A percentile compares a stretch with the other conserved stretches of the same genome.
phyloP scores from a whole-genome alignment of 2,888 invertebrate species.

The Halictus ligatus region DNA sequence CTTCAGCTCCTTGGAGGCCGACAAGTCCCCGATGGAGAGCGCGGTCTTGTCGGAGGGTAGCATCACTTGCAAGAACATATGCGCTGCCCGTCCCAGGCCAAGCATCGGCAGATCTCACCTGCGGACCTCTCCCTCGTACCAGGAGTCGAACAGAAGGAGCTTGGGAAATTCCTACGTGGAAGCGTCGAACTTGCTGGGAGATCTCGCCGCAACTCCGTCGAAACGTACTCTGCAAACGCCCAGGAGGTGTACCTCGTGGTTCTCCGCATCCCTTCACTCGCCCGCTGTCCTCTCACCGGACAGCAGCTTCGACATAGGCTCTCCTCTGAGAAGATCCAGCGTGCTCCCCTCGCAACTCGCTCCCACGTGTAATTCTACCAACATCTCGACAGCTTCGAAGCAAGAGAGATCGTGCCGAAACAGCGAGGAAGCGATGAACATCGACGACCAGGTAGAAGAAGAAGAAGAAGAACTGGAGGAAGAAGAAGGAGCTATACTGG shows the following conservation, averaged over 20 bases:
- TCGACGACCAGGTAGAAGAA: constrained; percentile 50
- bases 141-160: constrained; percentile 21
- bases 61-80: constrained; percentile 51
- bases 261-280: constrained; percentile 63
- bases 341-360: background rate
- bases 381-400: background rate
- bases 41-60: constrained; percentile 69
- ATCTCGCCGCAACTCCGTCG: background rate
- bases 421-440: constrained; percentile 39
- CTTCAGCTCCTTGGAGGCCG: constrained; percentile 66
- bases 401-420: background rate
- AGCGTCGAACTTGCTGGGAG: background rate
- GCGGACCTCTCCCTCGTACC: constrained; percentile 37
- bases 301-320: constrained; percentile 69
- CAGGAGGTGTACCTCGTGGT: constrained; percentile 24
- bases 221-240: background rate
- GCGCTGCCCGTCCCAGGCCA: constrained; percentile 76
- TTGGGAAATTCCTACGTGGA: background rate
- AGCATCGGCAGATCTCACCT: constrained; percentile 73
- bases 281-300: constrained; percentile 71
- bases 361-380: background rate
- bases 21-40: constrained; percentile 66
- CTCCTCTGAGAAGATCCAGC: background rate
- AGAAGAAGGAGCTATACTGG: background rate
- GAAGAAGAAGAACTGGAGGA: background rate